These are phyloP conservation scores for Pelodiscus sinensis DNA, from an alignment of 2,113 vertebrate genomes.

Conservation along the genomic window DNA sequence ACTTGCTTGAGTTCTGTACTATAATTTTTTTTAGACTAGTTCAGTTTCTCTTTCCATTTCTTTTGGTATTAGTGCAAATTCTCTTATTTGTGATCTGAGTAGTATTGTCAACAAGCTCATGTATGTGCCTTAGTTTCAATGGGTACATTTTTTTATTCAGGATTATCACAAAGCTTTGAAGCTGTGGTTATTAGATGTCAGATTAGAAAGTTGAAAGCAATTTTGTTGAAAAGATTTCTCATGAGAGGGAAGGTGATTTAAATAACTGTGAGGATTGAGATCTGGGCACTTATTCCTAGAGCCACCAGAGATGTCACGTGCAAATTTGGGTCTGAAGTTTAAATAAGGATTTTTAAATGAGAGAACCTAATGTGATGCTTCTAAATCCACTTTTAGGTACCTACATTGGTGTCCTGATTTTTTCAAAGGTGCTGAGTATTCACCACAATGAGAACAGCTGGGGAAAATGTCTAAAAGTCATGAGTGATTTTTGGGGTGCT, in stretches of 20 bases:
- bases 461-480: neutral
- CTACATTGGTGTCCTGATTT: neutral
- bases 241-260: neutral
- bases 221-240: neutral
- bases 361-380: neutral
- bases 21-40: neutral
- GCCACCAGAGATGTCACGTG: neutral
- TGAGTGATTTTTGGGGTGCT: neutral
- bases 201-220: neutral
- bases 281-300: neutral
- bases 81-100: neutral
- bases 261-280: neutral
- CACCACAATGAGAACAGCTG: neutral
- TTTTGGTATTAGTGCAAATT: neutral
- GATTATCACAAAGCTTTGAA: neutral
- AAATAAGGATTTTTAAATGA: neutral
- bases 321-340: neutral
- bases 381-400: neutral
- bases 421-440: neutral
- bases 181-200: neutral
- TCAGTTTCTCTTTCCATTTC: neutral
- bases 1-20: neutral
- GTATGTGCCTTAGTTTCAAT: neutral
- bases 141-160: neutral
- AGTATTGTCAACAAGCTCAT: neutral